Percentiles rank a stretch among this genome's conserved stretches.
These are phyloP conservation scores for Delichon dasypus DNA, from an alignment of 2,797 vertebrate genomes.

Conservation along the genomic window DNA sequence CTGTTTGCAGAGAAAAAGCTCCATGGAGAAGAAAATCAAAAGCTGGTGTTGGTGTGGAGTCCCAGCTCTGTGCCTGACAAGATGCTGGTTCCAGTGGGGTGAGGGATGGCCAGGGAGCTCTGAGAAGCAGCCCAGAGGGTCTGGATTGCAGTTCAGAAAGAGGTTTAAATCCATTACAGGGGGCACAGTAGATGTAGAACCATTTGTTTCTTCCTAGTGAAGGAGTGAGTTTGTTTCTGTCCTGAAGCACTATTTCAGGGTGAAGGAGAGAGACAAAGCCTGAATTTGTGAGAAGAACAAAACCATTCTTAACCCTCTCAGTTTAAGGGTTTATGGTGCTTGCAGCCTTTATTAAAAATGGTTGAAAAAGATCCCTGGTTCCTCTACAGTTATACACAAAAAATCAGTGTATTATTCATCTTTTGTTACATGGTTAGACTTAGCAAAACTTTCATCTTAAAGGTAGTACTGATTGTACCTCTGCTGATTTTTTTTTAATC, in stretches of 20 bases:
- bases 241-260: neutral
- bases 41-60: neutral
- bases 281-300: neutral
- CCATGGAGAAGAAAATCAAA: neutral
- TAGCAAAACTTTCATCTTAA: neutral
- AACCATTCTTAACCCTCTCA: neutral
- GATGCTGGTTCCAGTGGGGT: rapidly evolving
- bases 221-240: neutral
- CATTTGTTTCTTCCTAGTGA: neutral
- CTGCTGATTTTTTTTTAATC: neutral
- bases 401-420: neutral
- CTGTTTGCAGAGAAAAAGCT: neutral
- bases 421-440: neutral
- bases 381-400: neutral
- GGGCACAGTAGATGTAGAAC: neutral
- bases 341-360: neutral
- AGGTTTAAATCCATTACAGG: neutral
- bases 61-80: neutral
- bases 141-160: neutral
- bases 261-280: neutral
- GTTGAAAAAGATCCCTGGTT: neutral
- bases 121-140: neutral
- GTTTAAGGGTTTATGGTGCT: neutral
- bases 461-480: neutral
- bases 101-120: neutral